Conservation (phyloP, 2,113 vertebrate genomes). For the Amblyornis subalaris region DNA sequence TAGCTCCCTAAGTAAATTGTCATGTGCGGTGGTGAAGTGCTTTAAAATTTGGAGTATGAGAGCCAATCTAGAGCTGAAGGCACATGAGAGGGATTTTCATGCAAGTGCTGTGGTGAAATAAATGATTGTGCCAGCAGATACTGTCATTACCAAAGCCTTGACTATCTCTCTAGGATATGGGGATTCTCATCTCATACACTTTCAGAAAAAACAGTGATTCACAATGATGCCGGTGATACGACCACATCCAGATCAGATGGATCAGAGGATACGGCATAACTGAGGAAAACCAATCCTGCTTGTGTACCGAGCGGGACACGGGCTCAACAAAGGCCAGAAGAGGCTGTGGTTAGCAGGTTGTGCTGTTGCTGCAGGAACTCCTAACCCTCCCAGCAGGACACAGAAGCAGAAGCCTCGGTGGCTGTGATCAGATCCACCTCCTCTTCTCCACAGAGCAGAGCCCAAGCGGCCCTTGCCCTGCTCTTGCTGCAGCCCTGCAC, state of each 20-base stretch:
- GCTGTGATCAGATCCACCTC: neutral
- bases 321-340: neutral
- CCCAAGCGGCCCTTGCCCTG: neutral
- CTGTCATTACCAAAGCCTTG: neutral
- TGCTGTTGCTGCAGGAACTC: neutral
- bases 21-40: neutral
- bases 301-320: rapidly evolving
- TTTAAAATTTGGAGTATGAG: neutral
- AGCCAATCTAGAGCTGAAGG: neutral
- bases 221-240: rapidly evolving
- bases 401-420: neutral
- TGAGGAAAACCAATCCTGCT: neutral
- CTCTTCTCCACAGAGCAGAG: neutral
- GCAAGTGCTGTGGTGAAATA: neutral
- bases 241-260: neutral
- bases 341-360: neutral
- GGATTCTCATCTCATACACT: neutral
- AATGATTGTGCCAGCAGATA: neutral
- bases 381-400: neutral
- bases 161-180: neutral
- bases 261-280: neutral
- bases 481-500: neutral
- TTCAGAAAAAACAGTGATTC: neutral
- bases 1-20: neutral
- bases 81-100: neutral